Evolutionary conservation across 2,797 vertebrate genomes (phyloP).

Genomic region (Apogon hyalosoma): DNA sequence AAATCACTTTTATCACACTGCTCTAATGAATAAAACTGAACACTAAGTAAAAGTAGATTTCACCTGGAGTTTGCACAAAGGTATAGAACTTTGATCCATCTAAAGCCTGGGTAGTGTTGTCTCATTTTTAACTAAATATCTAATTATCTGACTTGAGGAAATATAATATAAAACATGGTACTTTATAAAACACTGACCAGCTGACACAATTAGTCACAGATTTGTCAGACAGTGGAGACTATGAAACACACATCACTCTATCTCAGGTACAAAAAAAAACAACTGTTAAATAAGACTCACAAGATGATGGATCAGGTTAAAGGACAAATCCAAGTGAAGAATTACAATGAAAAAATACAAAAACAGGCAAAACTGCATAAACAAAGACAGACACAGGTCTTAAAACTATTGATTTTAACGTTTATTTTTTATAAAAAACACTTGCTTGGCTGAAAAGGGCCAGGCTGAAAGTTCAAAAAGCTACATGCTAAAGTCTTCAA

Average conservation of each 20-base stretch:
- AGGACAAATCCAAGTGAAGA: slow-evolving; percentile 10
- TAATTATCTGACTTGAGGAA: too few species aligned
- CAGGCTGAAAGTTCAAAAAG: slow-evolving; percentile 54
- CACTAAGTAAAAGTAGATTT: slow-evolving; percentile 14
- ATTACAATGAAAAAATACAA: slow-evolving; percentile 21
- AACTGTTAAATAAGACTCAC: slow-evolving; percentile 22
- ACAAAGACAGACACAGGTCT: too few species aligned
- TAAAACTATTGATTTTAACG: neutral
- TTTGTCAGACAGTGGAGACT: slow-evolving; percentile 15
- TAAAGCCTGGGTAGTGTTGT: too few species aligned
- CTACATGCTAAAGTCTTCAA: slow-evolving; percentile 46
- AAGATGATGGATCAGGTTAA: neutral
- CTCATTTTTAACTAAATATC: too few species aligned
- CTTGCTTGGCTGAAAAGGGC: slow-evolving; percentile 12
- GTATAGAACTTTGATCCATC: neutral
- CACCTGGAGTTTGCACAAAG: neutral
- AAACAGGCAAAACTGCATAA: neutral
- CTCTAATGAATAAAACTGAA: slow-evolving; percentile 14
- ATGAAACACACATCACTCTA: too few species aligned
- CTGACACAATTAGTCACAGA: slow-evolving; percentile 37
- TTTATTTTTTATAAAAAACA: neutral
- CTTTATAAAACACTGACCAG: too few species aligned
- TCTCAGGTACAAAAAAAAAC: slow-evolving; percentile 50
- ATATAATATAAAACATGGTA: too few species aligned
- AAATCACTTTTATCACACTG: slow-evolving; percentile 29